Percentiles rank a stretch among this genome's conserved stretches.
Conservation (phyloP, 2,113 vertebrate genomes). For the Odobenus rosmarus region DNA sequence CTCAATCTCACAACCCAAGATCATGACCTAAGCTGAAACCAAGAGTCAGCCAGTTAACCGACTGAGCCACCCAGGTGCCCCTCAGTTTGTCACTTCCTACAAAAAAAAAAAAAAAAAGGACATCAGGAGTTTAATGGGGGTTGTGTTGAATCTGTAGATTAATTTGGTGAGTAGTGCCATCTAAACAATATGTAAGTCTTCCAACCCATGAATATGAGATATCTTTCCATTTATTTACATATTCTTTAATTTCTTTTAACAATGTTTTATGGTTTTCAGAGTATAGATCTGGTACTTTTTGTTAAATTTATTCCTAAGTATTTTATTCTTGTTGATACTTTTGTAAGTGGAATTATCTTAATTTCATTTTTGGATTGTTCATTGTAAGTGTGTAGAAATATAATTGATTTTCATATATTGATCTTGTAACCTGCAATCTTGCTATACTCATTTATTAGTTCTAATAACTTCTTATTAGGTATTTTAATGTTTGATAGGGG, state of each 20-base stretch:
- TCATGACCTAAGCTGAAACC: neutral
- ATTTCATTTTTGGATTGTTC: neutral
- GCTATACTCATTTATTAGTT: neutral
- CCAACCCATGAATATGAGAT: neutral
- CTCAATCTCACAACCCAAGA: neutral
- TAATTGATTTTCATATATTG: neutral
- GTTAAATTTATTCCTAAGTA: neutral
- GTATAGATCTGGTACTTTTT: neutral
- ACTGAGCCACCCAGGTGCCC: neutral
- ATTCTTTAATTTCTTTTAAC: constrained; percentile 16
- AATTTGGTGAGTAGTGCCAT: neutral
- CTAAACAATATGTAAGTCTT: neutral
- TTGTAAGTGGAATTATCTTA: neutral
- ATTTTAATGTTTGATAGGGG: neutral
- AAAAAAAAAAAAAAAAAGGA: neutral
- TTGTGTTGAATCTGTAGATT: neutral
- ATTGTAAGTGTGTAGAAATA: neutral
- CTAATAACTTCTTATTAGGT: neutral
- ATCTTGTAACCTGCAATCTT: neutral
- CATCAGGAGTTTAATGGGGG: neutral
- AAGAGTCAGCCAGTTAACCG: neutral
- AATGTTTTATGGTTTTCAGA: neutral
- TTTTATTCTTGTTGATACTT: neutral
- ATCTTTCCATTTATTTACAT: neutral
- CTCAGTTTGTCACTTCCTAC: neutral